A percentile compares a stretch with the other conserved stretches of the same genome.
Conservation (phyloP, 2,113 vertebrate species). For the Pheucticus melanocephalus region DNA sequence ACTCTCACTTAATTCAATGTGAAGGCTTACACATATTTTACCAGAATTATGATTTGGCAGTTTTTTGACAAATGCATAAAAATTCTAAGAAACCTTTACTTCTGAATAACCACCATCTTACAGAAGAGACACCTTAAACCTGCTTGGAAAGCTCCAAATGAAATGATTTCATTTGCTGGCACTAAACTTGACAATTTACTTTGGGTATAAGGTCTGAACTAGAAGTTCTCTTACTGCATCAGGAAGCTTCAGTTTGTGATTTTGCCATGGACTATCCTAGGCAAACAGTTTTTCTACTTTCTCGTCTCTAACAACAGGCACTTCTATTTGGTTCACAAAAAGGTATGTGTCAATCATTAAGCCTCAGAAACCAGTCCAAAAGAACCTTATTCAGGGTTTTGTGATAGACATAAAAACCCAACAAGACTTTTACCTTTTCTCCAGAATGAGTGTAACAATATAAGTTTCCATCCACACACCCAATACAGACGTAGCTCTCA, state of each 20-base stretch:
- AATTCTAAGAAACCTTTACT: neutral
- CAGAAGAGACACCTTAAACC: neutral
- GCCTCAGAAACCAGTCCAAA: neutral
- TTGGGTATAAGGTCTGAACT: neutral
- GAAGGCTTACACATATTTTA: neutral
- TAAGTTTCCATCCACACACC: conserved; percentile 89
- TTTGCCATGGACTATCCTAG: neutral
- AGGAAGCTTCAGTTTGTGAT: neutral
- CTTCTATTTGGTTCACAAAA: neutral
- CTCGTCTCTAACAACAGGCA: neutral
- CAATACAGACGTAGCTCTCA: conserved; percentile 73
- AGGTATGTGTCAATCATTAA: neutral
- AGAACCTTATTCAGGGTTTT: neutral
- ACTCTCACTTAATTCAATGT: neutral
- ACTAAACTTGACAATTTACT: neutral
- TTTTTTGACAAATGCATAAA: neutral
- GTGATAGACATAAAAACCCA: neutral
- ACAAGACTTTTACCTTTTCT: conserved; percentile 75
- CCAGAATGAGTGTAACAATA: conserved; percentile 82
- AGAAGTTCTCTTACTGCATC: neutral
- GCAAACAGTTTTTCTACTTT: neutral
- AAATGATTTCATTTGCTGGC: neutral
- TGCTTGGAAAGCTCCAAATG: neutral
- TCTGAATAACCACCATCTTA: neutral
- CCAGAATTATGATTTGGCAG: neutral